Percentiles rank a stretch among this genome's conserved stretches.
Conservation (phyloP, 2,797 vertebrate genomes). For the Tiaroga cobitis region DNA sequence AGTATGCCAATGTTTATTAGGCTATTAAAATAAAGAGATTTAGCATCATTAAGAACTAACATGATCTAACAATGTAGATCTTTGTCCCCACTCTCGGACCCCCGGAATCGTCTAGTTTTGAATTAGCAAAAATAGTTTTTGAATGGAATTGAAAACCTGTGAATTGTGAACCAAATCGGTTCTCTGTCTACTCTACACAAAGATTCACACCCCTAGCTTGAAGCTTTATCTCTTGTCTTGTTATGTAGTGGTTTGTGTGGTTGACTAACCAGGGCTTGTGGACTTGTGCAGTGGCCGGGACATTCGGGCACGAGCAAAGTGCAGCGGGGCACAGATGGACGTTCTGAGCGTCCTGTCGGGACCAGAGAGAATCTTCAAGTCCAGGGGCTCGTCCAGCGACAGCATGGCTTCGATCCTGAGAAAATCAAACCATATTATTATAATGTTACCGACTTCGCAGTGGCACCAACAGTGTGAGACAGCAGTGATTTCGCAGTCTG, state of each 20-base stretch:
- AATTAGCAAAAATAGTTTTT: no score
- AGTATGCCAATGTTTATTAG: no score
- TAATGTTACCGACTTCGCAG: not conserved
- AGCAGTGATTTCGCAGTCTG: conserved; percentile 9
- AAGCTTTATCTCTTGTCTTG: not conserved
- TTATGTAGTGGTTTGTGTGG: not conserved
- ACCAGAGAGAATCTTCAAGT: conserved; percentile 89
- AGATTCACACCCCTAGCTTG: not conserved
- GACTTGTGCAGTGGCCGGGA: conserved; percentile 63
- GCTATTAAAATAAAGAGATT: no score
- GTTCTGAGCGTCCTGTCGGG: conserved; percentile 77
- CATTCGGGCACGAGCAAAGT: conserved; percentile 72
- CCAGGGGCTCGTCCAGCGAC: conserved; percentile 92
- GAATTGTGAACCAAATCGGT: not conserved
- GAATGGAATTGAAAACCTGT: not conserved
- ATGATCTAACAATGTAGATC: no score
- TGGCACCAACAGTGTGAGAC: not conserved
- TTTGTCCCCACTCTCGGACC: no score
- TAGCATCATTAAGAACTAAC: no score
- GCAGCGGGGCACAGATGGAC: conserved; percentile 73
- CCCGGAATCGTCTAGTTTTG: no score
- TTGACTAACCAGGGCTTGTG: conserved; percentile 46
- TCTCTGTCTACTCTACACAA: not conserved
- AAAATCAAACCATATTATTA: conserved; percentile 10
- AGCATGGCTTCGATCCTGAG: conserved; percentile 80